Base-by-base conservation (phyloP, 2,113 vertebrate genomes). In the Fregetta grallaria region DNA sequence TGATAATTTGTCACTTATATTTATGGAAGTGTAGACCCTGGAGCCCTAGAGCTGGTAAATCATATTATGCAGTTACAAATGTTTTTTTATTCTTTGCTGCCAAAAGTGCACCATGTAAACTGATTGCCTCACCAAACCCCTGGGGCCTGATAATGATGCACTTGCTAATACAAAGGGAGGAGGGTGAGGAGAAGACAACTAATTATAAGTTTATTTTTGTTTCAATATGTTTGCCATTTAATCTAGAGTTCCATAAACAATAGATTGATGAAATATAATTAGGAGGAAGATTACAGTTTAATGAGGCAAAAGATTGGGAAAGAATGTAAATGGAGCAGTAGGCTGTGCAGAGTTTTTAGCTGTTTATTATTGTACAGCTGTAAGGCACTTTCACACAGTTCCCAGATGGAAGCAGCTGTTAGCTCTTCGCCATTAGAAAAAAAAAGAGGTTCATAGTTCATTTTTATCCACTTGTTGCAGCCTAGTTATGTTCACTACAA, bases 211-310 rank as follows among this genome's bases (percentile, higher is more conserved):
- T 97, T 97, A 97, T 97, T 97, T 98, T 96, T 97, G 80, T 98
- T 98, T 97, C 96, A 97, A 97, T 97, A 95, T 97, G 97, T 97
- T 97, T 98, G 96, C 95, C 96, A 97, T 98, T 97, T 98, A 98
- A 98, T 98, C 96, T 98, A 97, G 95, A 97, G 96, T 97, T 97
- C 92, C 92, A 98, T 98, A 98, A 98, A 98, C 98, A 99, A 97
- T 96, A 98, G 96, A 97, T 97, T 98, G 98, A 98, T 98, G 98
- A 98, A 98, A 98, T 97, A 97, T 97, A 98, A 98, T 98, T 98
- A 97, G 96, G 96, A 96, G 88, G 96, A 96, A 98, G 97, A 98
- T 97, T 98, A 96, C 91, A 96, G 95, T 97, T 97, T 98, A 99
- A 98, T 98, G 97, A 98, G 98, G 97, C 90, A 95, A 97, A 96